These are phyloP conservation scores for Dendrolimus houi DNA, from an alignment of 2,888 invertebrate species.

Conservation along the genomic window DNA sequence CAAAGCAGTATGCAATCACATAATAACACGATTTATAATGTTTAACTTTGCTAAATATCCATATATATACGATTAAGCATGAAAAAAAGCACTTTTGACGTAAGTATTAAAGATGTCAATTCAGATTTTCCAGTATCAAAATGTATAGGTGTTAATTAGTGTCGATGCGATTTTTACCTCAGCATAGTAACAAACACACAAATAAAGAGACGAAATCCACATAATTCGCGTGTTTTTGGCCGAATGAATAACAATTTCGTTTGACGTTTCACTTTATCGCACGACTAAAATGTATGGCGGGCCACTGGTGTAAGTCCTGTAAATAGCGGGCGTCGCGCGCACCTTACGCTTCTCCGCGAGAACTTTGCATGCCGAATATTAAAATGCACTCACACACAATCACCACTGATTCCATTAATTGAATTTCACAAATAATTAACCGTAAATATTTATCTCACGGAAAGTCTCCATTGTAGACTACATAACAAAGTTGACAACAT, in stretches of 20 bases:
- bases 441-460: constrained; percentile 79
- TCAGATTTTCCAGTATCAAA: constrained; percentile 20
- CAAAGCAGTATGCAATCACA: constrained; percentile 18
- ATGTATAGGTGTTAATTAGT: constrained; percentile 15
- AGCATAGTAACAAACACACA: constrained; percentile 11
- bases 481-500: constrained; percentile 84
- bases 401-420: constrained; percentile 22
- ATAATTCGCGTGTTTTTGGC: constrained; percentile 17
- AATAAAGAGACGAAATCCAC: constrained; percentile 10
- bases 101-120: constrained; percentile 39
- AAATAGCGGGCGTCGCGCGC: constrained; percentile 23
- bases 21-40: constrained; percentile 5
- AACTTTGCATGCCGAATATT: constrained; percentile 10
- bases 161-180: constrained; percentile 20
- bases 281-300: constrained; percentile 70
- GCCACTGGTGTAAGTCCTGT: constrained; percentile 29
- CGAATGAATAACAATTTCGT: constrained; percentile 42
- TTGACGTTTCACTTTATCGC: constrained; percentile 71
- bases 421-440: constrained; percentile 59
- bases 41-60: constrained; percentile 6
- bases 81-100: constrained; percentile 31
- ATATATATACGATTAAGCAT: constrained; percentile 14
- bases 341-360: constrained; percentile 3
- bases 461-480: constrained; percentile 78
- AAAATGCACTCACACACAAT: constrained; percentile 36